These are phyloP conservation scores for Euborellia annulipes DNA, from an alignment of 1,140 invertebrate species.

Conservation along the genomic window DNA sequence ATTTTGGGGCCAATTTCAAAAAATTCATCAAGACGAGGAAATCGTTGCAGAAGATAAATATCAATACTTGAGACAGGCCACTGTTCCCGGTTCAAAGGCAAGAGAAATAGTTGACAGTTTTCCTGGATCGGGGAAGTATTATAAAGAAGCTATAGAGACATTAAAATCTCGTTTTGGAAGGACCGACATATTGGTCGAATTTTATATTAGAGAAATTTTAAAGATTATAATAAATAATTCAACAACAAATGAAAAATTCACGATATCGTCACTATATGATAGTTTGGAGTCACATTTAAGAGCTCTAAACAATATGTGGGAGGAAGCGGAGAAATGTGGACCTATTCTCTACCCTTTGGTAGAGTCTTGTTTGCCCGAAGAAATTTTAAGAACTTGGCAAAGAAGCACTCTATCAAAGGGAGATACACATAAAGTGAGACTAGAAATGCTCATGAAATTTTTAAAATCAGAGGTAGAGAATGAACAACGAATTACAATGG, in stretches of 20 bases:
- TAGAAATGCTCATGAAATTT: constrained; percentile 16
- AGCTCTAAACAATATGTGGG: constrained; percentile 19
- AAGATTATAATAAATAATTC: constrained; percentile 9
- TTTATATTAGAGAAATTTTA: constrained; percentile 23
- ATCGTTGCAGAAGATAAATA: constrained; percentile 19
- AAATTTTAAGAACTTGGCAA: constrained; percentile 18
- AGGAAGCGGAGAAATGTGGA: constrained; percentile 19
- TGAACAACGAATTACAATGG: constrained; percentile 17
- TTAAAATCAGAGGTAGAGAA: constrained; percentile 15
- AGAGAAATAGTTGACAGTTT: constrained; percentile 17
- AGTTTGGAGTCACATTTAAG: constrained; percentile 17
- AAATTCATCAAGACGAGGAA: constrained; percentile 22
- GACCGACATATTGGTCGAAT: constrained; percentile 20
- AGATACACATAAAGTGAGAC: not conserved
- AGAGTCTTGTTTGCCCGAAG: constrained; percentile 22
- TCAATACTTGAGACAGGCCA: constrained; percentile 17
- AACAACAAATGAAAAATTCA: constrained; percentile 3
- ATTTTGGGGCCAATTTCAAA: constrained; percentile 25
- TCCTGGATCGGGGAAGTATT: constrained; percentile 18
- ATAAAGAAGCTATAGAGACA: constrained; percentile 17
- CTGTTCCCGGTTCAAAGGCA: constrained; percentile 12
- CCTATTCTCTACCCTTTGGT: constrained; percentile 21
- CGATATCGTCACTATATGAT: constrained; percentile 13
- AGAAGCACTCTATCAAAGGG: constrained; percentile 3
- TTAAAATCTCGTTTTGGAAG: constrained; percentile 20